Conservation (phyloP, 2,888 invertebrate genomes). For the Diaprepes abbreviatus region DNA sequence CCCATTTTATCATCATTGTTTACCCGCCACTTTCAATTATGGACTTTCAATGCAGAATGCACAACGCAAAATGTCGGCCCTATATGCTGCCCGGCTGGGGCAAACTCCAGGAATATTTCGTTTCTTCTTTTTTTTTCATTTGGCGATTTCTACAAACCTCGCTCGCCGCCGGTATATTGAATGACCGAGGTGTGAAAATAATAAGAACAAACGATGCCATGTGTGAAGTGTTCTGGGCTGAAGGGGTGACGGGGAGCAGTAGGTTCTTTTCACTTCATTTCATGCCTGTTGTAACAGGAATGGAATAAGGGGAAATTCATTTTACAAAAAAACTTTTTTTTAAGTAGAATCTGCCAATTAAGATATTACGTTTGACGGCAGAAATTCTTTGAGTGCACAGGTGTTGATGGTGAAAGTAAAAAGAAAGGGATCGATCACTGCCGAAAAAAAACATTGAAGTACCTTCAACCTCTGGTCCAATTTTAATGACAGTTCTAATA, state of each 20-base stretch:
- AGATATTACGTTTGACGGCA: too few relatives aligned
- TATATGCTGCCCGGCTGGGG: neutral
- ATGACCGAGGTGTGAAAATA: slow-evolving; percentile 48
- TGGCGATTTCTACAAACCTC: neutral
- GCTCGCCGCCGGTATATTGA: slow-evolving; percentile 29
- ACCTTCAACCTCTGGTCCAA: too few relatives aligned
- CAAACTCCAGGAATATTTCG: slow-evolving; percentile 31
- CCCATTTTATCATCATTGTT: slow-evolving; percentile 32
- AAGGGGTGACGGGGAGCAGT: neutral
- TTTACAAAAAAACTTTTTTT: too few relatives aligned
- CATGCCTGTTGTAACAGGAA: neutral
- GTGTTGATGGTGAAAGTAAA: too few relatives aligned
- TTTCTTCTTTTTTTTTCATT: slow-evolving; percentile 6
- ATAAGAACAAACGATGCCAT: slow-evolving; percentile 44
- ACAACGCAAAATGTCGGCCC: slow-evolving; percentile 23
- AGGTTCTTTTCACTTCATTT: neutral
- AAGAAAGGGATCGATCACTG: too few relatives aligned
- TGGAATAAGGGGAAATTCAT: too few relatives aligned
- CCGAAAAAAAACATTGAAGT: too few relatives aligned
- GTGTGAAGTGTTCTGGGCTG: slow-evolving; percentile 30
- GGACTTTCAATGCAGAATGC: slow-evolving; percentile 37
- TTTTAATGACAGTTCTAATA: too few relatives aligned
- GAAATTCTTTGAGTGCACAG: too few relatives aligned
- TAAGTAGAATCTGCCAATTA: too few relatives aligned
- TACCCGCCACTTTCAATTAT: slow-evolving; percentile 35